A percentile compares a stretch with the other conserved stretches of the same genome.
Evolutionary conservation across 2,113 vertebrate genomes (phyloP).

Genomic region (Tetrao urogallus): DNA sequence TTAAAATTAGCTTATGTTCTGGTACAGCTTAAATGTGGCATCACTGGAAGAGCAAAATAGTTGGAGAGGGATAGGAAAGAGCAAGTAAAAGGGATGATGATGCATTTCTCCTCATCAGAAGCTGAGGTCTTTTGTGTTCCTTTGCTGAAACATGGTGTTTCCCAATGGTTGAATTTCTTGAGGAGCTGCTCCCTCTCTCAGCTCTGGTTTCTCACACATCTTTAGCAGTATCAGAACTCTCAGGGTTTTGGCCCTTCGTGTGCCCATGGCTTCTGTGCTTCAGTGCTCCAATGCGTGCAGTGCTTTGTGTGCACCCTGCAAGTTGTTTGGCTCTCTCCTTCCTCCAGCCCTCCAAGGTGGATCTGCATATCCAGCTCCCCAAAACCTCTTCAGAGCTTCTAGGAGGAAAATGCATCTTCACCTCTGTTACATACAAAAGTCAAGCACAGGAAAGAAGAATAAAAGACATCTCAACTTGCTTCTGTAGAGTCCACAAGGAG

Average conservation of each 20-base stretch:
- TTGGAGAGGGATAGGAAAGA: not conserved
- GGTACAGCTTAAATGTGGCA: not conserved
- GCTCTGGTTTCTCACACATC: not conserved
- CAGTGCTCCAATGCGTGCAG: not conserved
- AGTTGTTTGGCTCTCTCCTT: not conserved
- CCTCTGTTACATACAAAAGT: constrained; percentile 19
- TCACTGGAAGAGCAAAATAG: not conserved
- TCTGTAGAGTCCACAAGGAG: not conserved
- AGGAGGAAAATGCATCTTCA: not conserved
- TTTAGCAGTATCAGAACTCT: not conserved
- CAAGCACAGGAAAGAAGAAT: not conserved
- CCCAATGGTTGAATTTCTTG: not conserved
- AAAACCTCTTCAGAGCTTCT: not conserved
- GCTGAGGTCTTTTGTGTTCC: not conserved
- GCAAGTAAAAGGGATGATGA: not conserved
- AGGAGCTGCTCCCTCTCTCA: not conserved
- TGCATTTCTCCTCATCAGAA: not conserved
- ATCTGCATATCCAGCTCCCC: not conserved
- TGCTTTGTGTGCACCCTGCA: not conserved
- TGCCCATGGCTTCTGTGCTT: not conserved
- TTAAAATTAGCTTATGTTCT: not conserved
- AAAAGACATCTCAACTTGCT: not conserved
- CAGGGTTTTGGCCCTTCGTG: not conserved
- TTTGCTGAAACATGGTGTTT: not conserved
- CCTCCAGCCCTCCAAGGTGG: not conserved